Conservation (phyloP, 2,797 vertebrate genomes). For the Lateolabrax maculatus region DNA sequence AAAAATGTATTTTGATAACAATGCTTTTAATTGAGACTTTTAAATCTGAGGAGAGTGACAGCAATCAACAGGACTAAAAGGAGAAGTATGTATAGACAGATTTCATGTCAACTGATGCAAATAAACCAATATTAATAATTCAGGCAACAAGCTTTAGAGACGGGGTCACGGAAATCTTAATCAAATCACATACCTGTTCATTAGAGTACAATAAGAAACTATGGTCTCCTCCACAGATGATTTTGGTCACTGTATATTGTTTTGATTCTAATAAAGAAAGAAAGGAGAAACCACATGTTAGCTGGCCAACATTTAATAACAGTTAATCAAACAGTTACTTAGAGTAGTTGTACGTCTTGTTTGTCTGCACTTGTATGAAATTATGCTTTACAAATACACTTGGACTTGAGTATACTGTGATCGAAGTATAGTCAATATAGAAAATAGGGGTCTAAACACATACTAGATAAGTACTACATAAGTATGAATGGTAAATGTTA, state of each 20-base stretch:
- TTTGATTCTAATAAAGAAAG: constrained; percentile 78
- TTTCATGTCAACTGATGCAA: background rate
- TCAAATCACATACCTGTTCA: constrained; percentile 86
- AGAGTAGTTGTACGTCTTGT: background rate
- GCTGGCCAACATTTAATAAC: background rate
- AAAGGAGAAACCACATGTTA: constrained; percentile 8
- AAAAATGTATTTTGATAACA: background rate
- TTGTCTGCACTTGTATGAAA: constrained; percentile 1
- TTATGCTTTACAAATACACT: background rate
- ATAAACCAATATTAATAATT: background rate
- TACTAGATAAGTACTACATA: no score
- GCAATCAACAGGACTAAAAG: background rate
- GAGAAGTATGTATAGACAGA: background rate
- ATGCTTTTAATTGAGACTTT: background rate
- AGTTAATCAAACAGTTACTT: background rate
- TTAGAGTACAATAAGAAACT: constrained; percentile 92
- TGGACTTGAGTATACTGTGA: background rate
- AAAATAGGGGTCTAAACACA: background rate
- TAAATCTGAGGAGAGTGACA: background rate
- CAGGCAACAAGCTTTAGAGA: background rate
- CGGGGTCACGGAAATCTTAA: background rate
- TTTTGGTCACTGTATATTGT: constrained; percentile 89
- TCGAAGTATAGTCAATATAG: no score
- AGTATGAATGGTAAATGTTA: background rate
- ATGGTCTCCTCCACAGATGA: constrained; percentile 96